Evolutionary conservation across 2,797 vertebrate genomes (phyloP).

Genomic region (Notolabrus celidotus): DNA sequence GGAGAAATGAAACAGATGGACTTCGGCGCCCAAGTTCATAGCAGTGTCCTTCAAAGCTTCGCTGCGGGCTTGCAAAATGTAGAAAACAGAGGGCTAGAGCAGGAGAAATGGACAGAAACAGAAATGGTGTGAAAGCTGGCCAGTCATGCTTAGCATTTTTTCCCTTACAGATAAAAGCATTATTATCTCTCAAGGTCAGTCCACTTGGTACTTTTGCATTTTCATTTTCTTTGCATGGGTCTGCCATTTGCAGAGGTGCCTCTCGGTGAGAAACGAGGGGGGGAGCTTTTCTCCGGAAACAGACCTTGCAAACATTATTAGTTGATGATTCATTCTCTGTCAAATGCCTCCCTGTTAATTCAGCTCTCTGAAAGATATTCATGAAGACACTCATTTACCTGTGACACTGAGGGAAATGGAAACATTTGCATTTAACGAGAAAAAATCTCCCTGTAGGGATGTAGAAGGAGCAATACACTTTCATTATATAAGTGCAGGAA

Average conservation of each 20-base stretch:
- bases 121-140: slow-evolving; percentile 26
- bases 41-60: slow-evolving; percentile 56
- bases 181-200: slow-evolving; percentile 65
- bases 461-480: slow-evolving; percentile 2
- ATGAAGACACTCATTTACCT: slow-evolving; percentile 11
- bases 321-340: slow-evolving; percentile 23
- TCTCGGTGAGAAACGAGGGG: slow-evolving; percentile 21
- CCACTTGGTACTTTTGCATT: slow-evolving; percentile 35
- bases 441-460: background rate
- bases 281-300: slow-evolving; percentile 24
- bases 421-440: slow-evolving; percentile 32
- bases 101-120: slow-evolving; percentile 33
- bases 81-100: background rate
- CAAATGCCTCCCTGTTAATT: slow-evolving; percentile 29
- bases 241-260: slow-evolving; percentile 20
- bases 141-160: slow-evolving; percentile 43
- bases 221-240: slow-evolving; percentile 41
- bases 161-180: slow-evolving; percentile 48
- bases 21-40: slow-evolving; percentile 47
- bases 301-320: slow-evolving; percentile 52
- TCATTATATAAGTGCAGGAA: background rate
- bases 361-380: slow-evolving; percentile 34
- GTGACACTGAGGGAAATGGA: slow-evolving; percentile 12
- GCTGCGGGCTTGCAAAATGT: slow-evolving; percentile 26
- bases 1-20: slow-evolving; percentile 65